Conservation (phyloP, 2,888 invertebrate species). For the Cerastoderma edule region DNA sequence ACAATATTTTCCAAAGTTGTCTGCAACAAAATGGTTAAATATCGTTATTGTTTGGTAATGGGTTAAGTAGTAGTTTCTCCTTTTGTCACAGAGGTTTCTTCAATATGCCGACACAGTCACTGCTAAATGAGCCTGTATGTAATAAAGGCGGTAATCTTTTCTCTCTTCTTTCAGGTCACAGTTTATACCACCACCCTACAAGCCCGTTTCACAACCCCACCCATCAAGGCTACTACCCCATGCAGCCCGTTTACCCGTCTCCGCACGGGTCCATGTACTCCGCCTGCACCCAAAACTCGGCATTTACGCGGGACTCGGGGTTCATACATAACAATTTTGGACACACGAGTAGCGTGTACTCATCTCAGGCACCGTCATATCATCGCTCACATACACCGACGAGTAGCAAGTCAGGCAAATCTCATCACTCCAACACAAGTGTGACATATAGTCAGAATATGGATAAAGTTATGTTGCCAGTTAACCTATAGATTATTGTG, state of each 20-base stretch:
- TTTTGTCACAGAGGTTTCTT: too few species aligned
- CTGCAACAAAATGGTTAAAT: too few species aligned
- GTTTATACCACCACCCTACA: slow-evolving; percentile 46
- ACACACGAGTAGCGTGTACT: slow-evolving; percentile 71
- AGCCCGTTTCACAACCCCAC: slow-evolving; percentile 73
- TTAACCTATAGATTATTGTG: slow-evolving; percentile 69
- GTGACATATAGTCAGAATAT: slow-evolving; percentile 78
- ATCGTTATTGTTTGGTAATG: too few species aligned
- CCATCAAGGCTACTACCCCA: slow-evolving; percentile 80
- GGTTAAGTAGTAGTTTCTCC: too few species aligned
- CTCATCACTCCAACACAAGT: slow-evolving; percentile 77
- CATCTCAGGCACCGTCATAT: slow-evolving; percentile 77
- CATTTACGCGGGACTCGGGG: slow-evolving; percentile 58
- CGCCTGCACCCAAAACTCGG: slow-evolving; percentile 68
- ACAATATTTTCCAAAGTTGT: too few species aligned
- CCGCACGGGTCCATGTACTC: slow-evolving; percentile 71
- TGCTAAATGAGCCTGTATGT: too few species aligned
- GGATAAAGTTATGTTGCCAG: slow-evolving; percentile 79
- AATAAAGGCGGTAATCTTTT: too few species aligned
- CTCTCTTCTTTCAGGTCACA: slow-evolving; percentile 26
- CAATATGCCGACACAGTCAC: too few species aligned
- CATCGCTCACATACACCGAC: slow-evolving; percentile 81
- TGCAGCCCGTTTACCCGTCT: slow-evolving; percentile 78
- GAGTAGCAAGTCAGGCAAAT: slow-evolving; percentile 80
- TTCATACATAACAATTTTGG: slow-evolving; percentile 55